Evolutionary conservation across 2,113 vertebrate genomes (phyloP).

Genomic region (Urocolius indicus): DNA sequence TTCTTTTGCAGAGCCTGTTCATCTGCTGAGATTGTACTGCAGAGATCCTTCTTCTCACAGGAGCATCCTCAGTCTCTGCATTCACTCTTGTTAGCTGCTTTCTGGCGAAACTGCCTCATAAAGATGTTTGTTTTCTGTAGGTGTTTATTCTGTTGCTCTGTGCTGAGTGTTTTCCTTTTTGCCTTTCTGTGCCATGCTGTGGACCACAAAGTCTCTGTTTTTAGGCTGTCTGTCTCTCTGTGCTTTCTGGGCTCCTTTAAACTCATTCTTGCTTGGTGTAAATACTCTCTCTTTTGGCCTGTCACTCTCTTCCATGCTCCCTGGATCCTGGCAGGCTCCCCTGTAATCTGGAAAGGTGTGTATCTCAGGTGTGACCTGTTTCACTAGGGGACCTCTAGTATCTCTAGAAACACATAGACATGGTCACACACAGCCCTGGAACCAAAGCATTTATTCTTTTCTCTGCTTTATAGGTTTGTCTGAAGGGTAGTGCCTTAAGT

Average conservation of each 20-base stretch:
- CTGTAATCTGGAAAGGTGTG: fast-evolving
- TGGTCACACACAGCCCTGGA: background rate
- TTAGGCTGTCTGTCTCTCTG: background rate
- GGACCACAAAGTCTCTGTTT: background rate
- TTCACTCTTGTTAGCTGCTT: background rate
- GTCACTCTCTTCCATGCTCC: fast-evolving
- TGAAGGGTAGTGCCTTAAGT: background rate
- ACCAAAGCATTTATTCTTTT: background rate
- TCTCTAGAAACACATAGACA: background rate
- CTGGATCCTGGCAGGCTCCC: background rate
- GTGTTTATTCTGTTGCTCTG: background rate
- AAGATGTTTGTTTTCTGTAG: background rate
- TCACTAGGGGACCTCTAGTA: background rate
- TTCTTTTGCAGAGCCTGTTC: background rate
- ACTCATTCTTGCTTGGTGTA: fast-evolving
- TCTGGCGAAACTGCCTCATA: background rate
- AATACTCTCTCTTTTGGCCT: background rate
- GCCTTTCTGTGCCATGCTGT: background rate
- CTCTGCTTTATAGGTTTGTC: background rate
- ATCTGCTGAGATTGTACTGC: background rate
- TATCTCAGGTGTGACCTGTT: background rate
- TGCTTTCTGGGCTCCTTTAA: background rate
- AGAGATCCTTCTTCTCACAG: background rate
- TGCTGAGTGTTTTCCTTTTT: background rate
- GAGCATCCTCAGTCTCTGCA: background rate